Percentiles rank a stretch among this genome's conserved stretches.
Conservation (phyloP, 2,113 vertebrate species). For the Gallinago undulata region DNA sequence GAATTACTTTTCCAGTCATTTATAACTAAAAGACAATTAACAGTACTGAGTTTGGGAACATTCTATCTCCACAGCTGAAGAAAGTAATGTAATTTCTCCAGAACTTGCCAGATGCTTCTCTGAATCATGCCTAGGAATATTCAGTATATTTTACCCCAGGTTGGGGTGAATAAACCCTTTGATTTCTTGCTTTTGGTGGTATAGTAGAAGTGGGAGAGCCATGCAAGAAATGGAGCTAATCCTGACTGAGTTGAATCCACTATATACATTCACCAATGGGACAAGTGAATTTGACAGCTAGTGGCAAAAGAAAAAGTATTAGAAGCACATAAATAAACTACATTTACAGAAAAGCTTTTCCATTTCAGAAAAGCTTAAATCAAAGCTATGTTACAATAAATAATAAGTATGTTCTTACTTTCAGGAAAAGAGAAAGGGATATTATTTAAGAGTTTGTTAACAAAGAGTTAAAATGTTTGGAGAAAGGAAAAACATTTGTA, state of each 20-base stretch:
- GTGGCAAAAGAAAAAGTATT: not conserved
- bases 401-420: not conserved
- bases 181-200: not conserved
- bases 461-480: not conserved
- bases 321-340: not conserved
- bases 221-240: not conserved
- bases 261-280: not conserved
- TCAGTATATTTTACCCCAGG: not conserved
- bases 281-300: not conserved
- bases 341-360: not conserved
- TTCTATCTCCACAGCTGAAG: not conserved
- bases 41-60: not conserved
- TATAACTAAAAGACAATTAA: not conserved
- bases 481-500: not conserved
- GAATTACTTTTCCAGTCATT: not conserved
- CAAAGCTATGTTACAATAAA: not conserved
- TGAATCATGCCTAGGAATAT: not conserved
- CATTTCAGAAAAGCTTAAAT: not conserved
- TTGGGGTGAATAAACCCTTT: not conserved
- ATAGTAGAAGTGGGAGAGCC: not conserved
- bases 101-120: not conserved
- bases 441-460: not conserved
- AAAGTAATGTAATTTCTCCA: not conserved
- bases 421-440: not conserved
- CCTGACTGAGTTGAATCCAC: not conserved